Percentiles rank a stretch among this genome's conserved stretches.
Evolutionary conservation across 2,113 vertebrate species (phyloP).

Genomic region (Todiramphus chloris): DNA sequence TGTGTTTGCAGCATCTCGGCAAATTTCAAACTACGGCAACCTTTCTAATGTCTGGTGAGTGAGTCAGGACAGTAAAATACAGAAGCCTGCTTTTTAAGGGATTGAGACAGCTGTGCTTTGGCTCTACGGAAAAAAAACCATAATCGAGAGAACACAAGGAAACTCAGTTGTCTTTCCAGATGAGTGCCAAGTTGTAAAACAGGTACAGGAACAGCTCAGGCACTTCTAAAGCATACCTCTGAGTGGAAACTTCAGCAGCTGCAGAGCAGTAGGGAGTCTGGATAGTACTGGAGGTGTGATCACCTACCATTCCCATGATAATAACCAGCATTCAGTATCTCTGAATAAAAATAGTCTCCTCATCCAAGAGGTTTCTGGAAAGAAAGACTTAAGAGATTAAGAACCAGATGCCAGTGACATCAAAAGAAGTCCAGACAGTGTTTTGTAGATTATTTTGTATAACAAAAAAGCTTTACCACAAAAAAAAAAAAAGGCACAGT

Average conservation of each 20-base stretch:
- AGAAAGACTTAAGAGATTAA: conserved; percentile 27
- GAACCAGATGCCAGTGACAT: conserved; percentile 37
- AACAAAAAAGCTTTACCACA: background rate
- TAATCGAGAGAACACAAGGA: background rate
- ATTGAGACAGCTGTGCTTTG: background rate
- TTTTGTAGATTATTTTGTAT: background rate
- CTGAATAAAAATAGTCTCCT: background rate
- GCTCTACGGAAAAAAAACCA: background rate
- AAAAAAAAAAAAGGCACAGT: background rate
- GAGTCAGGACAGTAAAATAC: background rate
- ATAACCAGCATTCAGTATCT: background rate
- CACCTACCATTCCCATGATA: background rate
- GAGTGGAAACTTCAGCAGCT: background rate
- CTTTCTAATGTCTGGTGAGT: background rate
- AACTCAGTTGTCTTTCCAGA: background rate
- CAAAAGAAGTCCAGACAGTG: background rate
- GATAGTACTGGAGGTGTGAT: background rate
- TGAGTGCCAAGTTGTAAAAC: background rate
- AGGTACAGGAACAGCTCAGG: background rate
- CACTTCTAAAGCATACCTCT: background rate
- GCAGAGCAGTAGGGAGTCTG: background rate
- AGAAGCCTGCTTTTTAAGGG: background rate
- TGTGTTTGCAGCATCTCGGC: background rate
- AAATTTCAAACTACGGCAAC: background rate
- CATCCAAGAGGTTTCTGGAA: conserved; percentile 3